Base-by-base conservation (phyloP, 2,797 vertebrate species). In the Thunnus albacares region DNA sequence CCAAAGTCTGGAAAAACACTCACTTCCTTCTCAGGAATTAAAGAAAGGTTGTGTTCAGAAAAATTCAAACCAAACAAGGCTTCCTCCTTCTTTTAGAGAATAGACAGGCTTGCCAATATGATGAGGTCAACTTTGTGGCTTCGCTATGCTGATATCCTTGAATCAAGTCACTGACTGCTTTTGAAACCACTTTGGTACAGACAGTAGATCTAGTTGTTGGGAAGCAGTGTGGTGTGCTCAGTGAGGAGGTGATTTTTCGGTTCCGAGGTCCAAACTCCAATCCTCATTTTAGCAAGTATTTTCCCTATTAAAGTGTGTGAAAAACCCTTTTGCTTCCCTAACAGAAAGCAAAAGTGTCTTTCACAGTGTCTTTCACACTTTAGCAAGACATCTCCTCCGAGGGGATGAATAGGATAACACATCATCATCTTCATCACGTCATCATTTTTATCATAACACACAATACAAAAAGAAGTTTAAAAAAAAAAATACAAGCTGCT, bases 401-500 rank as follows among this genome's bases (percentile, higher is more conserved):
- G 56, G 22, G 51, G 18, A 24, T 53, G 17, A 75, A 60, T 41
- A 38, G 61, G 71, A n/a, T 12, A 72, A 52, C 52, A 35, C 52
- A 13, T 70, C 52, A 59, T 82, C 64, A 61, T 75, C 35, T 56
- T 73, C 10, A 26, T 30, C 43, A 18, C 14, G 4, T 53, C 35
- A 45, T 57, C 3, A 26, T 63, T 56, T 57, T 72, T 56, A 18
- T 65, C 49, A 57, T 49, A 69, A 53, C 53, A 20, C 15, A 5
- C 49, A 43, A 63, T 30, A 30, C 28, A 53, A 28, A 55, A 61
- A 66, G 49, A 59, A 11, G 6, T 20, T 51, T 51, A 30, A 30
- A 30, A 30, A 30, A 20, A 20, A 63, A 69, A 84, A 63, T 63
- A 17, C 33, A 62, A 65, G 56, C 52, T 72, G 56, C 22, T 45